Evolutionary conservation across 2,113 vertebrate genomes (phyloP), one percentile per base, ranked within the genome.

Genomic region (Butastur rufipennis): DNA sequence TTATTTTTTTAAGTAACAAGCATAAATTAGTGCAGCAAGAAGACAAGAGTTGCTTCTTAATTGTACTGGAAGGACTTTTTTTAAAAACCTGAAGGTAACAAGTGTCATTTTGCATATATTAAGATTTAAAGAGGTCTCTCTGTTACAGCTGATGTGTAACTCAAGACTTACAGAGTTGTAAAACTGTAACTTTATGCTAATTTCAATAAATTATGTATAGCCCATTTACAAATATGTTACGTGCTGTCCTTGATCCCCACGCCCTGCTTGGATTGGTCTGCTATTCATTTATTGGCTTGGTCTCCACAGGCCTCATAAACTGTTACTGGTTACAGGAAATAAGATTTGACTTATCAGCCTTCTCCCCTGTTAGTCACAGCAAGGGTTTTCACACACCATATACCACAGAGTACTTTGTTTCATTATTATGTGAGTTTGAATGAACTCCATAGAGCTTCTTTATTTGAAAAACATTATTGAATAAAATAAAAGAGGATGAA

Each of bases 71-170:
- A 93, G 48, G 61, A 53, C 59, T 16, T 34, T 48, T 63, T 90
- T 94, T 59, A 15, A 22, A 74, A 89, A 61, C 85, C 40, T 67
- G 59, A 95, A 88, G 90, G 81, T 85, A 82, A 79, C 58, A 27
- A 66, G 67, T 93, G 79, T 97, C 97, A 96, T 89, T 84, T 81
- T 88, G 92, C 94, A 96, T 95, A 85, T 59, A 86, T 98, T 94
- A 98, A 97, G 85, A 92, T 91, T 97, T 95, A 91, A 97, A 90
- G 59, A 94, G 89, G 67, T 84, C 50, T 84, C 81, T 94, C 80
- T 81, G 48, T 92, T 84, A 91, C 95, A 61, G 85, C 72, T 70
- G 70, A 92, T 75, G 81, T 67, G 95, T 96, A 97, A 98, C 95
- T 89, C 82, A 94, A 94, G 89, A 74, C 90, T 73, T 62, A 31